Evolutionary conservation across 2,113 vertebrate species (phyloP).

Genomic region (Jacana jacana): DNA sequence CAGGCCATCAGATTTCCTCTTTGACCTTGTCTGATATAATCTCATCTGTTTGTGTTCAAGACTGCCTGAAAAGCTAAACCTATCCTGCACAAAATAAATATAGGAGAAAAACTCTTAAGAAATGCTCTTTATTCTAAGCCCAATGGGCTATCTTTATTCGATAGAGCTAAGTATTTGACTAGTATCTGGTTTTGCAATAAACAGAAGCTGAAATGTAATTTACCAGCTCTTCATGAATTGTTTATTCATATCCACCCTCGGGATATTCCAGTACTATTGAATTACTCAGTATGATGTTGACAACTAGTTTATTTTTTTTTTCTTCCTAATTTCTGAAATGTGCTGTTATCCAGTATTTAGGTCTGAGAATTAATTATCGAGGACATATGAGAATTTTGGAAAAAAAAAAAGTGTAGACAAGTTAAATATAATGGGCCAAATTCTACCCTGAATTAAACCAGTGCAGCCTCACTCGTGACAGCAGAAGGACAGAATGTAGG

Average conservation of each 20-base stretch:
- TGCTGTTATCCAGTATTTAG: constrained; percentile 28
- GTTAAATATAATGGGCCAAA: background rate
- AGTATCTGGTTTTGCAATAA: constrained; percentile 56
- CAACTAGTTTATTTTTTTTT: constrained; percentile 21
- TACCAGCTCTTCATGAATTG: constrained; percentile 63
- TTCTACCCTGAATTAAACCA: background rate
- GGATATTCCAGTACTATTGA: constrained; percentile 55
- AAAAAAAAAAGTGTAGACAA: background rate
- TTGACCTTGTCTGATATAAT: constrained; percentile 20
- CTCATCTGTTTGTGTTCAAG: background rate
- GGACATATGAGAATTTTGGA: background rate
- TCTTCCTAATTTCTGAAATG: constrained; percentile 28
- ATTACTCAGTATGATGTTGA: constrained; percentile 58
- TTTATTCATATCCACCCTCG: constrained; percentile 55
- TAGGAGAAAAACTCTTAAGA: background rate
- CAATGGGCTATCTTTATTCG: constrained; percentile 18
- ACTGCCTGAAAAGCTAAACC: background rate
- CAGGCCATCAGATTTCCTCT: constrained; percentile 13
- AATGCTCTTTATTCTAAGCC: constrained; percentile 41
- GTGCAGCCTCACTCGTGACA: background rate
- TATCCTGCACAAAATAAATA: background rate
- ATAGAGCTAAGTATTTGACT: constrained; percentile 46
- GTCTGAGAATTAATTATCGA: constrained; percentile 28
- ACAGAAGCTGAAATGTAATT: constrained; percentile 67
- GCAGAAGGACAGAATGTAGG: background rate